Evolutionary conservation across 2,888 invertebrate genomes (phyloP).

Genomic region (Brassicogethes aeneus): DNA sequence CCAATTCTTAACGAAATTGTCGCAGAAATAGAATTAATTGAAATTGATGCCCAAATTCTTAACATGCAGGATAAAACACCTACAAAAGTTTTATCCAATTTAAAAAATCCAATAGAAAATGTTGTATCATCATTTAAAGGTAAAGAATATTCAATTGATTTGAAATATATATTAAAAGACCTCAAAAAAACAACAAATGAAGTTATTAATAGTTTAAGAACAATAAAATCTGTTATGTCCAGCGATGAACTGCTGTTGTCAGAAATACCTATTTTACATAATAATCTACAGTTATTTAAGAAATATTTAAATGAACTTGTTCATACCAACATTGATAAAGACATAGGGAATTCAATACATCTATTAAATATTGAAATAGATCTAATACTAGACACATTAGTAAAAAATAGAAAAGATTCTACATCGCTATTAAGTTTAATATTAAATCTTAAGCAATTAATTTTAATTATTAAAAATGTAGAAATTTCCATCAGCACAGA

Average conservation of each 20-base stretch:
- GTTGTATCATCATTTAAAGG: neutral
- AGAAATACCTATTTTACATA: conserved; percentile 3
- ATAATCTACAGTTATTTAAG: too few species aligned
- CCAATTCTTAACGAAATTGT: neutral
- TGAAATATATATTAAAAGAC: conserved; percentile 1
- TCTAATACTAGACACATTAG: too few species aligned
- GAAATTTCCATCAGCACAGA: too few species aligned
- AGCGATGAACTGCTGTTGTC: conserved; percentile 14
- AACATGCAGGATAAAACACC: neutral
- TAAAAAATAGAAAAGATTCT: neutral
- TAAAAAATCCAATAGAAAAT: neutral
- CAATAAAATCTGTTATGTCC: conserved; percentile 16
- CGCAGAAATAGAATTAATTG: neutral
- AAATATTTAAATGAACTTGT: too few species aligned
- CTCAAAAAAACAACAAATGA: conserved; percentile 13
- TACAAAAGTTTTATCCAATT: neutral
- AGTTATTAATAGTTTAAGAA: conserved; percentile 12
- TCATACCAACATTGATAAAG: conserved; percentile 3
- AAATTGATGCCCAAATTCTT: too few species aligned
- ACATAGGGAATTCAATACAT: too few species aligned
- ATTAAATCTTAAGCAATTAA: too few species aligned
- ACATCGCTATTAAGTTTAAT: too few species aligned
- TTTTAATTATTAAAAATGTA: too few species aligned
- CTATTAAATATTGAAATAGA: neutral
- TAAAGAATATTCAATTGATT: neutral